Conservation (phyloP, 2,113 vertebrate genomes). For the Heterotilapia buettikoferi region DNA sequence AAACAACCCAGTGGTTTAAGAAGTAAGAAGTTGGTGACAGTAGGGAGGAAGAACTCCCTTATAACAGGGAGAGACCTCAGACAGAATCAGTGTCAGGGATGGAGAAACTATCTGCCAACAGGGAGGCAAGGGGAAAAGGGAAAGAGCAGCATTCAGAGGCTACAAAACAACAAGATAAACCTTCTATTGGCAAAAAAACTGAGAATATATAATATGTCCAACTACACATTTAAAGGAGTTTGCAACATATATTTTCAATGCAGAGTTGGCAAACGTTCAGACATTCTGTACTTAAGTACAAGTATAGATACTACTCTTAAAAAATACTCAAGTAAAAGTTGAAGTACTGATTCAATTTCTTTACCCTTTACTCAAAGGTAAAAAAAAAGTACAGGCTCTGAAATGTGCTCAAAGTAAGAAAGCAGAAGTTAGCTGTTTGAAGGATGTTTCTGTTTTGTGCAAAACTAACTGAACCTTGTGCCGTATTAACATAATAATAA, state of each 20-base stretch:
- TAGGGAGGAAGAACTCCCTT: background rate
- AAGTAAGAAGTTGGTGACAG: background rate
- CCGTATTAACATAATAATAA: background rate
- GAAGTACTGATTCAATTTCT: background rate
- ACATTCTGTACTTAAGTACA: background rate
- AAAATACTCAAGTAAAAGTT: background rate
- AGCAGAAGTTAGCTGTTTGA: background rate
- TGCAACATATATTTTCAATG: background rate
- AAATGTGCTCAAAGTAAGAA: background rate
- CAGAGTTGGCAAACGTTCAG: background rate
- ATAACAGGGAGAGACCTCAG: background rate
- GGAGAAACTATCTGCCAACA: background rate
- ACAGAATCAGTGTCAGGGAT: background rate
- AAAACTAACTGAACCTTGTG: background rate
- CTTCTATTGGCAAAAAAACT: background rate
- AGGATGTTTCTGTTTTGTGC: background rate
- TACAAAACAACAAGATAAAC: background rate
- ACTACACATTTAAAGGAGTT: background rate
- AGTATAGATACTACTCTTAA: background rate
- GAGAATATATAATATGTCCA: background rate
- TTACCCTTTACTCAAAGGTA: background rate
- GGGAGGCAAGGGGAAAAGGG: background rate
- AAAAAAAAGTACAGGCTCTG: background rate
- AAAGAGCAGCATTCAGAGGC: background rate
- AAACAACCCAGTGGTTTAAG: background rate